Percentiles rank a stretch among this genome's conserved stretches.
Conservation (phyloP, 2,888 invertebrate species). For the Drosophila anceps region DNA sequence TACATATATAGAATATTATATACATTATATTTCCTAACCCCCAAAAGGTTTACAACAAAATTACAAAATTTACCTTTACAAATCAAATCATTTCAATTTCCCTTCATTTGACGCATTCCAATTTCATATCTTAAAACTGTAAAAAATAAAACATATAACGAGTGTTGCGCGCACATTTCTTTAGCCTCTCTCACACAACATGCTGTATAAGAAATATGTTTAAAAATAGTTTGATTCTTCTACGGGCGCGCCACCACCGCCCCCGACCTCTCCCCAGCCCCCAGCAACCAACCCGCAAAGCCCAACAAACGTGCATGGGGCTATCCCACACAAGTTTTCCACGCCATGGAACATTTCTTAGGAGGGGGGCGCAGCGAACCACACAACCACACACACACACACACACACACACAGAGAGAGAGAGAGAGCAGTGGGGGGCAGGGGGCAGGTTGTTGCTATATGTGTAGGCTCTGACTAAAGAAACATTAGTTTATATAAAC, state of each 20-base stretch:
- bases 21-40: constrained; percentile 20
- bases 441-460: not conserved
- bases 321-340: constrained; percentile 54
- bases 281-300: not conserved
- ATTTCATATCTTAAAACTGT: constrained; percentile 29
- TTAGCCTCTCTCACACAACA: constrained; percentile 29
- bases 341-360: constrained; percentile 47
- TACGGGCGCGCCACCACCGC: no score
- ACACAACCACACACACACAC: not conserved
- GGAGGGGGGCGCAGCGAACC: not conserved
- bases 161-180: constrained; percentile 44
- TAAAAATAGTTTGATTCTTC: constrained; percentile 71
- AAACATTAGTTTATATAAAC: no score
- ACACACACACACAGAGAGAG: constrained; percentile 1
- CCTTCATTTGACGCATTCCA: constrained; percentile 2
- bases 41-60: constrained; percentile 5
- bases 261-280: no score
- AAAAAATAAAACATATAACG: constrained; percentile 12
- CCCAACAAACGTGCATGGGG: not conserved
- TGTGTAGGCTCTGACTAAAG: not conserved
- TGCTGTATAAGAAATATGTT: constrained; percentile 62
- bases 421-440: not conserved
- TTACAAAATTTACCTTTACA: not conserved
- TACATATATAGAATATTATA: not conserved
- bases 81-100: constrained; percentile 9